These are phyloP conservation scores for Paracentrotus lividus DNA, from an alignment of 53 echinoderm and acorn worm species.

Conservation along the genomic window DNA sequence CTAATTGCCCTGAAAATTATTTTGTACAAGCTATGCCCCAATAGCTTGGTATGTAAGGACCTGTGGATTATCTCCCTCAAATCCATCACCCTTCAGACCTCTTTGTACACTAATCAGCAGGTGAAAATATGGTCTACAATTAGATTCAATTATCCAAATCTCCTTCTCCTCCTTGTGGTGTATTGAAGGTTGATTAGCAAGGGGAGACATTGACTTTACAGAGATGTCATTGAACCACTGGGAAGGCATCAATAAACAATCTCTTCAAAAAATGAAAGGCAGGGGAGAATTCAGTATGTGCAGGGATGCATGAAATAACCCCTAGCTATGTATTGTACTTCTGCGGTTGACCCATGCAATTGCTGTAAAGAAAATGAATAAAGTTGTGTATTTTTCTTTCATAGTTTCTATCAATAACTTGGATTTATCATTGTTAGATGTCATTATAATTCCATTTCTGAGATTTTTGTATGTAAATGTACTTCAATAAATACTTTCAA, in stretches of 20 bases:
- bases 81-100: not conserved
- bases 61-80: not conserved
- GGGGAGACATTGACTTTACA: not conserved
- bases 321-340: not conserved
- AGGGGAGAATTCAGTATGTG: constrained; percentile 25
- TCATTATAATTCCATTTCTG: not conserved
- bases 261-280: not conserved
- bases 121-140: not conserved
- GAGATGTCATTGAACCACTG: not conserved
- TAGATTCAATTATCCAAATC: not conserved
- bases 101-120: constrained; percentile 6
- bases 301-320: not conserved
- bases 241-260: not conserved
- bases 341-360: not conserved
- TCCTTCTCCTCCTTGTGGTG: not conserved
- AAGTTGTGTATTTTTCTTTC: not conserved
- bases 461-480: not conserved
- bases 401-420: not conserved
- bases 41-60: not conserved
- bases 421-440: not conserved
- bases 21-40: no score
- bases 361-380: not conserved
- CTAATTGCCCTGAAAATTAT: no score
- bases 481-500: not conserved
- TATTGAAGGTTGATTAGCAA: not conserved